Percentiles rank a stretch among this genome's conserved stretches.
Evolutionary conservation across 2,797 vertebrate species (phyloP).

Genomic region (Silurus aristotelis): DNA sequence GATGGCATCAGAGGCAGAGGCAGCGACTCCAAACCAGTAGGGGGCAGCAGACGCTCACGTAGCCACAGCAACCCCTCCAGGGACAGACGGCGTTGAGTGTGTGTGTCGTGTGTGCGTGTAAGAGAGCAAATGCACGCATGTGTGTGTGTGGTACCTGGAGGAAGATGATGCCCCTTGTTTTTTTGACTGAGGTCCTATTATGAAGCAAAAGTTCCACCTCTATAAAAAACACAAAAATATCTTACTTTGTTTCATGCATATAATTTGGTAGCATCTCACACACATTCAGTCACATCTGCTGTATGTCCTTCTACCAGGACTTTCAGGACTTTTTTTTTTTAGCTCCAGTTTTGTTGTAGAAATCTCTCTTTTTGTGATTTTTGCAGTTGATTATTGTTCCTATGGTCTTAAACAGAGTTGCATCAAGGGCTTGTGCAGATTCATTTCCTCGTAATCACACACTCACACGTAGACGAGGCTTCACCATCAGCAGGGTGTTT

Average conservation of each 20-base stretch:
- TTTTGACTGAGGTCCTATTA: slow-evolving; percentile 31
- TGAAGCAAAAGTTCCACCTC: slow-evolving; percentile 19
- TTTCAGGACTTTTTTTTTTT: slow-evolving; percentile 5
- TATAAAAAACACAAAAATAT: background rate
- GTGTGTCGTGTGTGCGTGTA: slow-evolving; percentile 1
- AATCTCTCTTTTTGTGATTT: background rate
- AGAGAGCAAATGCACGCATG: background rate
- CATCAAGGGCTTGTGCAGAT: background rate
- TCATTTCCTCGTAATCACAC: background rate
- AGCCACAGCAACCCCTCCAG: slow-evolving; percentile 85
- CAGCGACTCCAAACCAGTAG: slow-evolving; percentile 63
- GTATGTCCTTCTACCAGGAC: slow-evolving; percentile 33
- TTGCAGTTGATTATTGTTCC: background rate
- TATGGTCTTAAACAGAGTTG: slow-evolving; percentile 27
- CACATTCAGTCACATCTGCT: slow-evolving; percentile 42
- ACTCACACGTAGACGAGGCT: background rate
- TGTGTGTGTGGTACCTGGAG: slow-evolving; percentile 19
- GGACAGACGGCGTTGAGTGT: slow-evolving; percentile 78
- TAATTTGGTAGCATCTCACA: slow-evolving; percentile 17
- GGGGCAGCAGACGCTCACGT: slow-evolving; percentile 74
- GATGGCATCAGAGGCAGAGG: slow-evolving; percentile 70
- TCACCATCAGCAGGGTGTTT: slow-evolving; percentile 13
- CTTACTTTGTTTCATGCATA: slow-evolving; percentile 32
- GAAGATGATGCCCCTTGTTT: slow-evolving; percentile 23
- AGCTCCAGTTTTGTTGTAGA: slow-evolving; percentile 1